Conservation (phyloP, 2,113 vertebrate genomes). For the Ciconia boyciana region DNA sequence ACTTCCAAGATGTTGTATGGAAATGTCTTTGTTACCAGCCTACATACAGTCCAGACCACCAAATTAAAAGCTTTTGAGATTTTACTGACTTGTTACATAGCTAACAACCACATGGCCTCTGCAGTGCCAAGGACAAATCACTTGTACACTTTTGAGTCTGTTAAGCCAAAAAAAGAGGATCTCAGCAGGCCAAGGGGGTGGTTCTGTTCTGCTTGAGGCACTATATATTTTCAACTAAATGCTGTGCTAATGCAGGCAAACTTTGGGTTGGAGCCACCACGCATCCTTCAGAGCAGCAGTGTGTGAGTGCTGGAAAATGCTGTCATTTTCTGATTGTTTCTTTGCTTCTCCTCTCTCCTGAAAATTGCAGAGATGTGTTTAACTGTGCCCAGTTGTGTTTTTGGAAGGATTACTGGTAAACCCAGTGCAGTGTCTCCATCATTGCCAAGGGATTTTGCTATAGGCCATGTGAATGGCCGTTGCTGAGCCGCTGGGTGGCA, state of each 20-base stretch:
- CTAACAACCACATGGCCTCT: neutral
- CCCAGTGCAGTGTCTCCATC: accelerated
- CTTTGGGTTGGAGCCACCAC: neutral
- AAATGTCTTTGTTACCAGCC: neutral
- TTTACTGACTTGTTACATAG: neutral
- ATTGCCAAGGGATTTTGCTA: neutral
- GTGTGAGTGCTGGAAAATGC: neutral
- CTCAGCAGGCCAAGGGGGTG: neutral
- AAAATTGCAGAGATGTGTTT: neutral
- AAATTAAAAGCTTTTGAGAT: neutral
- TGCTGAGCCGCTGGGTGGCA: constrained; percentile 37
- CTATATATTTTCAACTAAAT: neutral
- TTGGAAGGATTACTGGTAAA: neutral
- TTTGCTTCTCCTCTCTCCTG: neutral
- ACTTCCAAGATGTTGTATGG: neutral
- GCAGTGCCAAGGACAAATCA: neutral
- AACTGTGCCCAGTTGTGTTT: neutral
- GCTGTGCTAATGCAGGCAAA: neutral
- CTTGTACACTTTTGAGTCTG: accelerated
- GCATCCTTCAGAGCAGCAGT: neutral
- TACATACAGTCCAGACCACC: neutral
- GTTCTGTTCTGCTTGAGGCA: neutral
- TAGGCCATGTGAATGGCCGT: accelerated
- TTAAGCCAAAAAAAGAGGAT: neutral
- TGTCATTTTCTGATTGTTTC: neutral